These are phyloP conservation scores for Ophion ellenae DNA, from an alignment of 2,888 invertebrate genomes.

Conservation along the genomic window DNA sequence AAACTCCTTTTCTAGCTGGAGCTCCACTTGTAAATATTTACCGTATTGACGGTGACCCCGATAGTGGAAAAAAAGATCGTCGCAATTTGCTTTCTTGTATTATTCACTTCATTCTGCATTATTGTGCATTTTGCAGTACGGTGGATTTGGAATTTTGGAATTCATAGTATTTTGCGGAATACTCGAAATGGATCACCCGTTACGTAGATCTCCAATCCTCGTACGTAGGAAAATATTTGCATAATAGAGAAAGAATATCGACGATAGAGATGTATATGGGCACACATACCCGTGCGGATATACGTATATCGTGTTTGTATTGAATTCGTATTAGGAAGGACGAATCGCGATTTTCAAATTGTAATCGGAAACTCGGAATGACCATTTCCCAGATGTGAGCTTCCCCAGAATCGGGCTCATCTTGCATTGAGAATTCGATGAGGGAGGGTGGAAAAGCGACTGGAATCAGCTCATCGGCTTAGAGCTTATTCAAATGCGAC, in stretches of 20 bases:
- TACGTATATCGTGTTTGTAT: neutral
- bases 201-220: neutral
- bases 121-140: too few relatives aligned
- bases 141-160: too few relatives aligned
- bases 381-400: neutral
- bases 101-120: too few relatives aligned
- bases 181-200: neutral
- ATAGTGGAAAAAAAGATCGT: too few relatives aligned
- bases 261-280: neutral
- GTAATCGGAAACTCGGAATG: constrained; percentile 12
- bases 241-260: too few relatives aligned
- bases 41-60: too few relatives aligned
- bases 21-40: too few relatives aligned
- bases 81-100: too few relatives aligned
- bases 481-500: constrained; percentile 71
- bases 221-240: too few relatives aligned
- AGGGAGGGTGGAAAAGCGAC: constrained; percentile 27
- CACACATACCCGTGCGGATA: neutral
- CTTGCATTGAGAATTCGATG: constrained; percentile 47
- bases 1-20: too few relatives aligned
- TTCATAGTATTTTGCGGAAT: neutral
- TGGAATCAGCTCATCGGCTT: constrained; percentile 72
- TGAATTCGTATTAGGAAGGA: constrained; percentile 6
- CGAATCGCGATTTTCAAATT: constrained; percentile 5
- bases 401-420: constrained; percentile 22